These are phyloP conservation scores for Trachelus stipa DNA, from an alignment of 2,888 invertebrate genomes.

Conservation along the genomic window DNA sequence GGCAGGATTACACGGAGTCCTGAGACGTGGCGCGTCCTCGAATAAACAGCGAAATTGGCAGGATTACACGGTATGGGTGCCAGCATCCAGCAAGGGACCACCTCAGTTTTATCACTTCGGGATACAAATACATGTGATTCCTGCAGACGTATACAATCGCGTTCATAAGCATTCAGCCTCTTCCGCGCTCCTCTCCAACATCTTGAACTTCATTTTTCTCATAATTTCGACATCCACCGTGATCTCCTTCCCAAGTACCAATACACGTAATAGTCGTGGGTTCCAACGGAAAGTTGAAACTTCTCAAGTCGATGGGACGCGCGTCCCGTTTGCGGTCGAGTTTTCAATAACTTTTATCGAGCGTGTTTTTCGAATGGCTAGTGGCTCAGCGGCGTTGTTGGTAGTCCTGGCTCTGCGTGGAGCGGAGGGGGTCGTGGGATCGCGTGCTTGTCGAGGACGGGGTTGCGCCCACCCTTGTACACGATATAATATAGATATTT, in stretches of 20 bases:
- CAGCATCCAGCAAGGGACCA: too few relatives aligned
- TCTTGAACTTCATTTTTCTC: too few relatives aligned
- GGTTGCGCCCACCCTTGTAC: conserved; percentile 3
- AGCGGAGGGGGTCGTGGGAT: conserved; percentile 7
- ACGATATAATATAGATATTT: conserved; percentile 47
- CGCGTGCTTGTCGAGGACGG: conserved; percentile 19
- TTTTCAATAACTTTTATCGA: conserved; percentile 28
- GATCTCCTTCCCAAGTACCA: too few relatives aligned
- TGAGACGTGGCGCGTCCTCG: conserved; percentile 56
- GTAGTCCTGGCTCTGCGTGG: too few relatives aligned
- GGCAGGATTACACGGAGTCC: conserved; percentile 57
- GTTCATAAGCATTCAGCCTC: too few relatives aligned
- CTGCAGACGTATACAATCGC: too few relatives aligned
- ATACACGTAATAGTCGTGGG: too few relatives aligned
- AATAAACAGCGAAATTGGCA: conserved; percentile 52
- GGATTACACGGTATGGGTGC: conserved; percentile 51
- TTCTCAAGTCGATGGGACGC: conserved; percentile 21
- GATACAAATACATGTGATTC: too few relatives aligned
- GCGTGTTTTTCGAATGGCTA: conserved; percentile 11
- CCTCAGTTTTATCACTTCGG: too few relatives aligned
- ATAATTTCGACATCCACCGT: too few relatives aligned
- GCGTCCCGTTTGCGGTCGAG: conserved; percentile 32
- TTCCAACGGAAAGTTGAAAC: neutral
- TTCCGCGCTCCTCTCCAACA: too few relatives aligned
- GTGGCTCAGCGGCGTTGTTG: too few relatives aligned